These are phyloP conservation scores for Saccostrea cuccullata DNA, from an alignment of 1,140 invertebrate genomes.

Conservation along the genomic window DNA sequence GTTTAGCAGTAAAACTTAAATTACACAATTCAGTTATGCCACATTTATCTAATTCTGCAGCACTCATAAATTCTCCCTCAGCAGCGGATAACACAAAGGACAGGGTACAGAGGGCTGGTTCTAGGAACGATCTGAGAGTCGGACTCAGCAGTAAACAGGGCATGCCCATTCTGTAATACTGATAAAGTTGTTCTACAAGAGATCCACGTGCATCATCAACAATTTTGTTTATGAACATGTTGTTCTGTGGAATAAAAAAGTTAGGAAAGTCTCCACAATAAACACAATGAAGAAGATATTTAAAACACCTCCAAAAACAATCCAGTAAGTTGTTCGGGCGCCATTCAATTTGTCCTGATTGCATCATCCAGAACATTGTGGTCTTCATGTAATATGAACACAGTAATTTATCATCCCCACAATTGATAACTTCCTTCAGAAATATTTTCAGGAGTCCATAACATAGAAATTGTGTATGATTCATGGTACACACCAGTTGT, in stretches of 20 bases:
- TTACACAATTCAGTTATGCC: background rate
- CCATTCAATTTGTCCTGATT: background rate
- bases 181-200: background rate
- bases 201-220: background rate
- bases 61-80: background rate
- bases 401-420: background rate
- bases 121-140: background rate
- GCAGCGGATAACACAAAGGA: no score
- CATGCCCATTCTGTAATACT: background rate
- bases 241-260: conserved; percentile 41
- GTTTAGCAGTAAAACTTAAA: background rate
- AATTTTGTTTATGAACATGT: background rate
- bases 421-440: conserved; percentile 31
- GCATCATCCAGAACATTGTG: conserved; percentile 25
- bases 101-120: background rate
- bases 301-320: conserved; percentile 39
- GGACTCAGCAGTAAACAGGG: background rate
- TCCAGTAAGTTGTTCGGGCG: background rate
- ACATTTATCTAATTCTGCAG: background rate
- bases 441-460: conserved; percentile 44
- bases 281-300: conserved; percentile 25
- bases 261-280: background rate
- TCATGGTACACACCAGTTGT: conserved; percentile 37
- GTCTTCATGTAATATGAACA: conserved; percentile 49
- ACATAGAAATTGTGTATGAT: conserved; percentile 41